Conservation (phyloP, 2,113 vertebrate species). For the Salminus brasiliensis region DNA sequence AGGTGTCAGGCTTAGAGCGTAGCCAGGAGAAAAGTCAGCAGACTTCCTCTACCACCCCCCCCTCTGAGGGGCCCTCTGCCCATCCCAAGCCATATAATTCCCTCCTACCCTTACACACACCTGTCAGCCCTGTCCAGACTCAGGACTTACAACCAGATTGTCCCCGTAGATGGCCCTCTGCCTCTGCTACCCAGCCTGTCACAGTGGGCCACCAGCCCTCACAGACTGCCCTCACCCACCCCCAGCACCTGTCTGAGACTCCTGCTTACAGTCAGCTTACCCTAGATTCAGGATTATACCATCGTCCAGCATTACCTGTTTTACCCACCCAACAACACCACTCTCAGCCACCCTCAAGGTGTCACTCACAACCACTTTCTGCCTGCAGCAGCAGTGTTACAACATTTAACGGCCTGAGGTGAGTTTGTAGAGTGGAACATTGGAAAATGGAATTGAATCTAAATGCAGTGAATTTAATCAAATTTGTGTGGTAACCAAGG, state of each 20-base stretch:
- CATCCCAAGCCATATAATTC: slow-evolving; percentile 71
- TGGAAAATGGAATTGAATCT: not conserved
- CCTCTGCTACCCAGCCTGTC: slow-evolving; percentile 72
- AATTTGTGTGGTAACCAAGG: no score
- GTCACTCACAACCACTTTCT: slow-evolving; percentile 80
- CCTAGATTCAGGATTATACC: slow-evolving; percentile 66
- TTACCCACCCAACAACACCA: slow-evolving; percentile 76
- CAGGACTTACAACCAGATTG: slow-evolving; percentile 62
- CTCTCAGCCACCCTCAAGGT: slow-evolving; percentile 77
- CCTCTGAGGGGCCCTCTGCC: slow-evolving; percentile 40
- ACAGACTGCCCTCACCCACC: slow-evolving; percentile 70
- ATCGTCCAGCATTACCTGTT: slow-evolving; percentile 70
- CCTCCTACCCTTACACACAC: slow-evolving; percentile 61
- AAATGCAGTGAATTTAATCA: no score
- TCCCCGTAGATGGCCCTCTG: slow-evolving; percentile 58
- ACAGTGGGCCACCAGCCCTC: slow-evolving; percentile 69
- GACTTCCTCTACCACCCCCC: slow-evolving; percentile 78
- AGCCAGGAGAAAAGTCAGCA: slow-evolving; percentile 97
- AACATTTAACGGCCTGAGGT: slow-evolving; percentile 96
- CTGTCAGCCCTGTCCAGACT: slow-evolving; percentile 65
- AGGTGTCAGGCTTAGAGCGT: slow-evolving; percentile 97
- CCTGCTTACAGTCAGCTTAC: slow-evolving; percentile 61
- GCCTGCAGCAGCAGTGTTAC: slow-evolving; percentile 87
- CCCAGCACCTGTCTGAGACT: slow-evolving; percentile 64
- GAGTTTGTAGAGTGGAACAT: slow-evolving; percentile 34